phyloP scores from a whole-genome alignment of 1,140 invertebrate genomes.

The Lutraria rhynchaena region DNA sequence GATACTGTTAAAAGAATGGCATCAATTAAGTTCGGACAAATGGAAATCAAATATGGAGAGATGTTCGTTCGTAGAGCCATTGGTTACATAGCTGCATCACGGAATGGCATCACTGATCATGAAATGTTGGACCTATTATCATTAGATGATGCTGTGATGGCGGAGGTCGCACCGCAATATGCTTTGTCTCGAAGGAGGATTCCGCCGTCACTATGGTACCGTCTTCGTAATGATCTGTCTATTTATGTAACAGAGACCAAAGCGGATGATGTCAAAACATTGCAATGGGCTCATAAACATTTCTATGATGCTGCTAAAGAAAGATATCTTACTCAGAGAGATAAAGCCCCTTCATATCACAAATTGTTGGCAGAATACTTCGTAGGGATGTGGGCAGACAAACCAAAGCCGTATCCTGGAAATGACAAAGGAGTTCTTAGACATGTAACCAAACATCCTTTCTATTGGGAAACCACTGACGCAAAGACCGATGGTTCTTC shows the following conservation, averaged over 20 bases:
- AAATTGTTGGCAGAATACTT: constrained; percentile 85
- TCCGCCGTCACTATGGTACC: constrained; percentile 87
- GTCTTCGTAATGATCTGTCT: constrained; percentile 86
- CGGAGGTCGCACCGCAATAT: constrained; percentile 72
- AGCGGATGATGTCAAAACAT: constrained; percentile 85
- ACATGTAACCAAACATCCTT: constrained; percentile 69
- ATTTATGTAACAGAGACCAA: constrained; percentile 87
- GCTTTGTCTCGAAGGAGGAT: constrained; percentile 80
- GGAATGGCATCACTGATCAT: constrained; percentile 88
- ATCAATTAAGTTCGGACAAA: constrained; percentile 85
- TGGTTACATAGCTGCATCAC: constrained; percentile 87
- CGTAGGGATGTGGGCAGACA: constrained; percentile 72
- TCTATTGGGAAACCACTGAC: constrained; percentile 89
- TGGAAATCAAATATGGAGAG: constrained; percentile 87
- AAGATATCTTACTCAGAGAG: constrained; percentile 83
- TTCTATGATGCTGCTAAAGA: constrained; percentile 84
- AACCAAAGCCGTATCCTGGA: constrained; percentile 72
- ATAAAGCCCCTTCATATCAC: constrained; percentile 81
- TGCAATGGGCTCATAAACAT: constrained; percentile 86
- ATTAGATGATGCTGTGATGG: constrained; percentile 87
- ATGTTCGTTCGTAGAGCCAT: constrained; percentile 84
- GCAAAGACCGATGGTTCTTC: constrained; percentile 83
- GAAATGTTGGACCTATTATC: constrained; percentile 90
- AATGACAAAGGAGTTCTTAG: constrained; percentile 72
- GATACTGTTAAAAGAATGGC: constrained; percentile 75